phyloP scores from a whole-genome alignment of 1,140 invertebrate species.

The Plodia interpunctella region DNA sequence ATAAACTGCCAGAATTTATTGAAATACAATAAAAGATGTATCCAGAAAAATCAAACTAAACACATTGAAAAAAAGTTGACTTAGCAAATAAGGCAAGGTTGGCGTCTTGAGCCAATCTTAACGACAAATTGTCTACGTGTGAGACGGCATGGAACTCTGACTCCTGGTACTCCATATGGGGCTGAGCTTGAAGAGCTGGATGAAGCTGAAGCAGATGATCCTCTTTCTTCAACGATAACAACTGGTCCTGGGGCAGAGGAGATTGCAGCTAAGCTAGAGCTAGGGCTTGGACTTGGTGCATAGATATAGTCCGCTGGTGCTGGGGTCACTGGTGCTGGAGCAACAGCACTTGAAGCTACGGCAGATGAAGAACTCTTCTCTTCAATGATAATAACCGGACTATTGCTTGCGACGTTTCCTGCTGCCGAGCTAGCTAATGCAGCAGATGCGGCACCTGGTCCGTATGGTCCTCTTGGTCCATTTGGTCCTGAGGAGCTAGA shows the following conservation, averaged over 20 bases:
- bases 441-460: slow-evolving; percentile 12
- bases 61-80: slow-evolving; percentile 15
- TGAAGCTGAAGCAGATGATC: neutral
- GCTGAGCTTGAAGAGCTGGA: slow-evolving; percentile 1
- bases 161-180: slow-evolving; percentile 26
- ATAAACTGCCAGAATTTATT: slow-evolving; percentile 35
- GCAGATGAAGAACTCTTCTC: slow-evolving; percentile 8
- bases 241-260: neutral
- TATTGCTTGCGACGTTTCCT: neutral
- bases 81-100: slow-evolving; percentile 43
- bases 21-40: slow-evolving; percentile 42
- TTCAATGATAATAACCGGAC: slow-evolving; percentile 1
- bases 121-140: slow-evolving; percentile 42
- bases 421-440: no score
- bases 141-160: slow-evolving; percentile 36
- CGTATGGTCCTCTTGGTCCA: slow-evolving; percentile 15
- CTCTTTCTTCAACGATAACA: neutral
- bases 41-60: slow-evolving; percentile 19
- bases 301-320: neutral
- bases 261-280: neutral
- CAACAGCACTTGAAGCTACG: slow-evolving; percentile 7
- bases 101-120: slow-evolving; percentile 42
- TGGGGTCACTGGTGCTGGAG: slow-evolving; percentile 17
- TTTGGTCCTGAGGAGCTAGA: slow-evolving; percentile 9
- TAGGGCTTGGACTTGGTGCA: neutral